These are phyloP conservation scores for Coecobrya sp. DNA, from an alignment of 2,888 invertebrate species.

Conservation along the genomic window DNA sequence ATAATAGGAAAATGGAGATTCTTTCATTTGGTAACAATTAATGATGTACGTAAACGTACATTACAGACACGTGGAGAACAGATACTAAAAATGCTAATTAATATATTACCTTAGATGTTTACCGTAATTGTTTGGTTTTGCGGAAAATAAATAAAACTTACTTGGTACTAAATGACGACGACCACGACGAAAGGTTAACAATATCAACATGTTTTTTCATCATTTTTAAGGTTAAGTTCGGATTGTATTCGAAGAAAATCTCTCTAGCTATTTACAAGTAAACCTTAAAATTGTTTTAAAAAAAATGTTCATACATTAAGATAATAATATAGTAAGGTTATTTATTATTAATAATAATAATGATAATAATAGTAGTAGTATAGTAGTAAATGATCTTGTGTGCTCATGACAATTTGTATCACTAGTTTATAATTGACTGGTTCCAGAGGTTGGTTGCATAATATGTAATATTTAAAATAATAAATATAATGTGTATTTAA, in stretches of 20 bases:
- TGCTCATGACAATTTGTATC: slow-evolving; percentile 63
- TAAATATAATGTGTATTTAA: too few relatives aligned
- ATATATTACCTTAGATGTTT: neutral
- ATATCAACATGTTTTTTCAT: slow-evolving; percentile 20
- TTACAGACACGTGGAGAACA: neutral
- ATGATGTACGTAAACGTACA: too few relatives aligned
- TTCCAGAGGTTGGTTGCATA: slow-evolving; percentile 50
- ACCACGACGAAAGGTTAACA: neutral
- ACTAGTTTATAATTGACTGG: slow-evolving; percentile 56
- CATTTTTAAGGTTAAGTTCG: neutral
- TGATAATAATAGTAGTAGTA: neutral
- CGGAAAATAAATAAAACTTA: slow-evolving; percentile 36
- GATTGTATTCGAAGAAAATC: slow-evolving; percentile 19
- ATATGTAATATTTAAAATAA: neutral
- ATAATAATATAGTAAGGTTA: neutral
- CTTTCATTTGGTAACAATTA: slow-evolving; percentile 21
- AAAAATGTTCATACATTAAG: neutral
- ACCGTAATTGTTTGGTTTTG: neutral
- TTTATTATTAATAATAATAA: neutral
- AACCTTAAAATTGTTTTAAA: neutral
- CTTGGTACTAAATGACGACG: neutral
- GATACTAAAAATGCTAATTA: neutral
- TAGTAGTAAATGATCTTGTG: slow-evolving; percentile 59
- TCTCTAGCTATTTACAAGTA: neutral
- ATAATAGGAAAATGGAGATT: slow-evolving; percentile 5